Percentiles rank a stretch among this genome's conserved stretches.
Conservation (phyloP, 2,113 vertebrate species). For the Hippocampus comes region DNA sequence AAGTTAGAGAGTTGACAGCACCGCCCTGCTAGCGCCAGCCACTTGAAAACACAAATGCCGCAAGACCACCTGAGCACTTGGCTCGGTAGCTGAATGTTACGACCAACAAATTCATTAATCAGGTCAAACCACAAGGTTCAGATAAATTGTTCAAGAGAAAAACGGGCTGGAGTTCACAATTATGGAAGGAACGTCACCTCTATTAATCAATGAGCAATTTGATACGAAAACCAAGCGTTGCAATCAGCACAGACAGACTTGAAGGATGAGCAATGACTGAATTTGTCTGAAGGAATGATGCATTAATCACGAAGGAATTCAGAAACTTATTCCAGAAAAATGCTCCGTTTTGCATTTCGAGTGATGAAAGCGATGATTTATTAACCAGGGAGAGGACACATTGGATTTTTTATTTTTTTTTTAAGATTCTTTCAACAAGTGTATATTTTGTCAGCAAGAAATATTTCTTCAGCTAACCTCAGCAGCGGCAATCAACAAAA, state of each 20-base stretch:
- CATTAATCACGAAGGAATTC: not conserved
- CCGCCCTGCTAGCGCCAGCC: not conserved
- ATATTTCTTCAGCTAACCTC: too few relatives aligned
- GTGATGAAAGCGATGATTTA: too few relatives aligned
- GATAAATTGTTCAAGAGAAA: not conserved
- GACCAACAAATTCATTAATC: not conserved
- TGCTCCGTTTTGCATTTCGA: too few relatives aligned
- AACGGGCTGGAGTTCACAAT: not conserved
- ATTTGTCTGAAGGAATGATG: not conserved
- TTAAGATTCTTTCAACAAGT: too few relatives aligned
- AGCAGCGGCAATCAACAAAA: too few relatives aligned
- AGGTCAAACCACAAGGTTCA: not conserved
- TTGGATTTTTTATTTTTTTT: too few relatives aligned
- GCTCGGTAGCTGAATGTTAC: not conserved
- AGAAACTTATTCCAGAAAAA: too few relatives aligned
- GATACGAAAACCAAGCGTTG: not conserved
- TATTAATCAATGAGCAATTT: not conserved
- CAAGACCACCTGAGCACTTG: constrained; percentile 7
- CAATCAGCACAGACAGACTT: not conserved
- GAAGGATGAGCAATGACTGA: too few relatives aligned
- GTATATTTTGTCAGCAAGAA: too few relatives aligned
- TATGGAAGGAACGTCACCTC: not conserved
- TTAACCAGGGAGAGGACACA: too few relatives aligned
- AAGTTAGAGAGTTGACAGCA: constrained; percentile 44
- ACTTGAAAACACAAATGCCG: not conserved